phyloP scores from a whole-genome alignment of 2,113 vertebrate genomes.

The Heterochromis multidens region DNA sequence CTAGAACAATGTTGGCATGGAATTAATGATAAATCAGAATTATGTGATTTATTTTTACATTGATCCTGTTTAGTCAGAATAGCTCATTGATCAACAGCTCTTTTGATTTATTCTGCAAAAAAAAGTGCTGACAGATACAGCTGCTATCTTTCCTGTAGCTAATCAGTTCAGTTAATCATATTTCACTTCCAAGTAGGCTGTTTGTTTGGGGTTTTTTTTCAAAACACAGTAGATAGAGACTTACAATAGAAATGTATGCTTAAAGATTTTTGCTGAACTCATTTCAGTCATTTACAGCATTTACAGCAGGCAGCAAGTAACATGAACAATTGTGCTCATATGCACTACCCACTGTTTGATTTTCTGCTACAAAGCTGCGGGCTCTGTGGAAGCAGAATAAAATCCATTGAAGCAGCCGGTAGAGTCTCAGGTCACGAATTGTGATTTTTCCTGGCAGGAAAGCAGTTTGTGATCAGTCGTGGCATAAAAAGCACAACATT shows the following conservation, averaged over 20 bases:
- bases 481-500: conserved; percentile 11
- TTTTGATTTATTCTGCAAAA: not conserved
- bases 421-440: conserved; percentile 16
- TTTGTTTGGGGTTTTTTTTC: not conserved
- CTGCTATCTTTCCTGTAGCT: not conserved
- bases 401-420: conserved; percentile 8
- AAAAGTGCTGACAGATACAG: not conserved
- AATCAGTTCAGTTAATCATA: not conserved
- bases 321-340: not conserved
- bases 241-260: not conserved
- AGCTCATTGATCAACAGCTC: not conserved
- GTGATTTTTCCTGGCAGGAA: conserved; percentile 7
- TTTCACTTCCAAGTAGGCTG: not conserved
- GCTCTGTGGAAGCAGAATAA: not conserved
- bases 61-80: not conserved
- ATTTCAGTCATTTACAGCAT: not conserved
- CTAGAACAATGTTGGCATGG: not conserved
- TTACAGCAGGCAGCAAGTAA: not conserved
- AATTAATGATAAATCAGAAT: not conserved
- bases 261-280: not conserved
- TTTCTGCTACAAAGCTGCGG: not conserved
- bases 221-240: not conserved
- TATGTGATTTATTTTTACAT: not conserved
- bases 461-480: conserved; percentile 28
- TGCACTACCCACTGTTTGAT: not conserved